phyloP scores from a whole-genome alignment of 2,113 vertebrate genomes.

The Syngnathus scovelli region DNA sequence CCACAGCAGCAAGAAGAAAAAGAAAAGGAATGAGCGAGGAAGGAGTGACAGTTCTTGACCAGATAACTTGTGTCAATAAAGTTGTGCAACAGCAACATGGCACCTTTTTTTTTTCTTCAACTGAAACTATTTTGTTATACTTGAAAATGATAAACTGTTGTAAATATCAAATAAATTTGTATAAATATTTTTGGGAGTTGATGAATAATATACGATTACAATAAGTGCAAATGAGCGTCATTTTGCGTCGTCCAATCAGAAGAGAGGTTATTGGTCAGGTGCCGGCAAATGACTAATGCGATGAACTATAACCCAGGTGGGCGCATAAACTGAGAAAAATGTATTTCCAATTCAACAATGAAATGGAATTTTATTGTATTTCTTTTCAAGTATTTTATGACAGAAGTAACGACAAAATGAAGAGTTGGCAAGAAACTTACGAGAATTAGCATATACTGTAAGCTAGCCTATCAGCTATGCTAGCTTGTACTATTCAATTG shows the following conservation, averaged over 20 bases:
- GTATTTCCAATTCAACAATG: too few relatives aligned
- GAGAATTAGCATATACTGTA: too few relatives aligned
- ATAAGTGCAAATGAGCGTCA: background rate
- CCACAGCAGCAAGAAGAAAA: slow-evolving; percentile 72
- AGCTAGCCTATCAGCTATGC: too few relatives aligned
- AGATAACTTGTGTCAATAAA: background rate
- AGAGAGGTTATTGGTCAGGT: background rate
- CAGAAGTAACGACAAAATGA: too few relatives aligned
- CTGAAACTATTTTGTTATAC: background rate
- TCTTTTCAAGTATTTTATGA: too few relatives aligned
- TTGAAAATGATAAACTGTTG: background rate
- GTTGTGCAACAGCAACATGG: background rate
- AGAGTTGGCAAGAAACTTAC: too few relatives aligned
- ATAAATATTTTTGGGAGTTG: background rate
- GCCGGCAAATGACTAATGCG: background rate
- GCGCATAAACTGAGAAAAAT: too few relatives aligned
- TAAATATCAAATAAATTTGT: slow-evolving; percentile 24
- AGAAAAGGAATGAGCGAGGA: slow-evolving; percentile 49
- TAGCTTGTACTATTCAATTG: too few relatives aligned
- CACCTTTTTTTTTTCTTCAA: background rate
- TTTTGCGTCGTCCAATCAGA: background rate
- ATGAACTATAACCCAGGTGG: too few relatives aligned
- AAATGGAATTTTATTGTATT: too few relatives aligned
- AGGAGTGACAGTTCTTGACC: slow-evolving; percentile 27
- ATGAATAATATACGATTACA: background rate